Conservation (phyloP, 2,888 invertebrate species). For the Microplitis deprimator region DNA sequence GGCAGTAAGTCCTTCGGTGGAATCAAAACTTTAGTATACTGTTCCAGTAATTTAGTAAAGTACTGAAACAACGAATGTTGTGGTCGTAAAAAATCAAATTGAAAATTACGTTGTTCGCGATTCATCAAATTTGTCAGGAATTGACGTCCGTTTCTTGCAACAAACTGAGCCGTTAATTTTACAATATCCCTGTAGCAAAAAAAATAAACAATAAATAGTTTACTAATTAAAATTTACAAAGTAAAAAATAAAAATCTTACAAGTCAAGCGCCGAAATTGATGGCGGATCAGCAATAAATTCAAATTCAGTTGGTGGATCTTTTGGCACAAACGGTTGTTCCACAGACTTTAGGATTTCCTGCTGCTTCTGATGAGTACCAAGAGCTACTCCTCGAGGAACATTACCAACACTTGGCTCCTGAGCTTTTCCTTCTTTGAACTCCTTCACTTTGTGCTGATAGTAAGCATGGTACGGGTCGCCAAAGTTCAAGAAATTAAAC, state of each 20-base stretch:
- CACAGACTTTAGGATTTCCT: slow-evolving; percentile 88
- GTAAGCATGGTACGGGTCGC: slow-evolving; percentile 99
- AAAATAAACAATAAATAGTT: not conserved
- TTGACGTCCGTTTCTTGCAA: slow-evolving; percentile 97
- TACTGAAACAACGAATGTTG: slow-evolving; percentile 99
- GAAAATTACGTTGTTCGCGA: slow-evolving; percentile 96
- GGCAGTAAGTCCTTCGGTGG: slow-evolving; percentile 93
- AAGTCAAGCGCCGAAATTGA: slow-evolving; percentile 98
- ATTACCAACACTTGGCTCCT: slow-evolving; percentile 59
- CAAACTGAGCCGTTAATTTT: slow-evolving; percentile 98
- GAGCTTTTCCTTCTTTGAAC: slow-evolving; percentile 89
- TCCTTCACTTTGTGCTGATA: slow-evolving; percentile 98
- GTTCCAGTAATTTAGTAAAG: slow-evolving; percentile 97
- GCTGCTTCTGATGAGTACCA: slow-evolving; percentile 88
- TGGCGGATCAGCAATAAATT: slow-evolving; percentile 97
- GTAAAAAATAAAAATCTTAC: slow-evolving; percentile 72
- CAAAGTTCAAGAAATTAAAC: slow-evolving; percentile 96
- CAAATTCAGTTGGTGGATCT: slow-evolving; percentile 92
- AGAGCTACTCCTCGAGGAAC: slow-evolving; percentile 75
- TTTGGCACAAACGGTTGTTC: slow-evolving; percentile 91
- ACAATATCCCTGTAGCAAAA: slow-evolving; percentile 86
- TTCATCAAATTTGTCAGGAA: slow-evolving; percentile 99
- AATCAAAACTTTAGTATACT: slow-evolving; percentile 97
- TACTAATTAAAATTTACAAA: not conserved
- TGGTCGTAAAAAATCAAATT: slow-evolving; percentile 98